Conservation (phyloP, 2,113 vertebrate genomes). For the Trinectes maculatus region DNA sequence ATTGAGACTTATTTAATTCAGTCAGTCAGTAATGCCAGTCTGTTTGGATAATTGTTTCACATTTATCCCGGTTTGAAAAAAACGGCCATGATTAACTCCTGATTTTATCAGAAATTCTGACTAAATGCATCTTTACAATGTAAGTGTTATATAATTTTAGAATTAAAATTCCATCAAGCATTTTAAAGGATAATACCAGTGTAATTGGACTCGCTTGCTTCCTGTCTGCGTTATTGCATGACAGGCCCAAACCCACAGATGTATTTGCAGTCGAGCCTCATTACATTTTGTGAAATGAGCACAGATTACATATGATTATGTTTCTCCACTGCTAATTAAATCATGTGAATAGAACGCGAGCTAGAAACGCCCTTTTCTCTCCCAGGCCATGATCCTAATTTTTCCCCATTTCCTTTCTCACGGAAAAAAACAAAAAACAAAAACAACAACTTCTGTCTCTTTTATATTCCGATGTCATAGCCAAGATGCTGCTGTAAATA, state of each 20-base stretch:
- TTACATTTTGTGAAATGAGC: conserved; percentile 29
- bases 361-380: conserved; percentile 15
- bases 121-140: neutral
- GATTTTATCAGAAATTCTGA: neutral
- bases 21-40: neutral
- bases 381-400: neutral
- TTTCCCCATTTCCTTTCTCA: conserved; percentile 3
- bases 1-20: neutral
- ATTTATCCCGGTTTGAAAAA: neutral
- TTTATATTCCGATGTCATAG: neutral
- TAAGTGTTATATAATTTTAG: neutral
- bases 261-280: conserved; percentile 30
- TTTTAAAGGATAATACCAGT: conserved; percentile 9
- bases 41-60: neutral
- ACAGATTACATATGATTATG: conserved; percentile 43
- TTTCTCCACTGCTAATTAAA: conserved; percentile 36
- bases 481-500: neutral
- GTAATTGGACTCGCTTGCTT: conserved; percentile 32
- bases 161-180: neutral
- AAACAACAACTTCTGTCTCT: neutral
- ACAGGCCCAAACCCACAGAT: conserved; percentile 24
- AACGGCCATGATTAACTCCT: neutral
- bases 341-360: conserved; percentile 15
- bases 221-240: conserved; percentile 13
- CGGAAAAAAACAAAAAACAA: too few species aligned